Conservation (phyloP, 2,888 invertebrate species). For the Lycia hirtaria region DNA sequence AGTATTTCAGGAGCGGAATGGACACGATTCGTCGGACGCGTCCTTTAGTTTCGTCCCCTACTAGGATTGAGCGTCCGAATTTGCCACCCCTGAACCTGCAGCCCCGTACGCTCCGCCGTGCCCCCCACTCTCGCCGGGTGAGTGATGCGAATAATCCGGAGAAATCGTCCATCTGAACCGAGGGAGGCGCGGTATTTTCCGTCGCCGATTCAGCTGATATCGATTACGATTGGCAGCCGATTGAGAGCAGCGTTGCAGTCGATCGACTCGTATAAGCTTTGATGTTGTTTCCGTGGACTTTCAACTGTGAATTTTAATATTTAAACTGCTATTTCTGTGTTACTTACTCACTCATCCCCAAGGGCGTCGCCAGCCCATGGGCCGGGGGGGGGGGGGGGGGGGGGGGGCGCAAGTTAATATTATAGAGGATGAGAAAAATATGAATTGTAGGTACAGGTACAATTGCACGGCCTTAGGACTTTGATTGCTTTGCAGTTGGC, state of each 20-base stretch:
- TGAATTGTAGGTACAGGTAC: too few species aligned
- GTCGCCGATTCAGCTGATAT: slow-evolving; percentile 80
- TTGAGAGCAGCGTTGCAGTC: slow-evolving; percentile 61
- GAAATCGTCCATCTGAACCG: slow-evolving; percentile 83
- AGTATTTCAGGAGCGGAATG: slow-evolving; percentile 76
- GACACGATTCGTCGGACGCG: slow-evolving; percentile 82
- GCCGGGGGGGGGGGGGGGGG: too few species aligned
- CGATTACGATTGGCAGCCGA: slow-evolving; percentile 76
- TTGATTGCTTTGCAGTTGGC: too few species aligned
- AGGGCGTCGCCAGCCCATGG: too few species aligned
- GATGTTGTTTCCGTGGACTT: slow-evolving; percentile 22
- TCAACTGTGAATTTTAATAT: slow-evolving; percentile 27
- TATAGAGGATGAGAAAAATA: too few species aligned
- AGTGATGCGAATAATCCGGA: slow-evolving; percentile 79
- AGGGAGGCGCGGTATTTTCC: slow-evolving; percentile 82
- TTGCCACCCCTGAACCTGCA: slow-evolving; percentile 91
- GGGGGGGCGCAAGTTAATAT: too few species aligned
- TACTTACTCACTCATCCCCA: too few species aligned
- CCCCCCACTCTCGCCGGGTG: slow-evolving; percentile 79
- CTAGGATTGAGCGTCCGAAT: slow-evolving; percentile 93
- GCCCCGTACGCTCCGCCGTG: slow-evolving; percentile 79
- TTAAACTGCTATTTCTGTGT: background rate
- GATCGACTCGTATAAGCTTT: slow-evolving; percentile 74
- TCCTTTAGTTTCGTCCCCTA: slow-evolving; percentile 91
- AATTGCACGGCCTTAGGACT: too few species aligned